Conservation (phyloP, 2,797 vertebrate genomes). For the Sarcoramphus papa region DNA sequence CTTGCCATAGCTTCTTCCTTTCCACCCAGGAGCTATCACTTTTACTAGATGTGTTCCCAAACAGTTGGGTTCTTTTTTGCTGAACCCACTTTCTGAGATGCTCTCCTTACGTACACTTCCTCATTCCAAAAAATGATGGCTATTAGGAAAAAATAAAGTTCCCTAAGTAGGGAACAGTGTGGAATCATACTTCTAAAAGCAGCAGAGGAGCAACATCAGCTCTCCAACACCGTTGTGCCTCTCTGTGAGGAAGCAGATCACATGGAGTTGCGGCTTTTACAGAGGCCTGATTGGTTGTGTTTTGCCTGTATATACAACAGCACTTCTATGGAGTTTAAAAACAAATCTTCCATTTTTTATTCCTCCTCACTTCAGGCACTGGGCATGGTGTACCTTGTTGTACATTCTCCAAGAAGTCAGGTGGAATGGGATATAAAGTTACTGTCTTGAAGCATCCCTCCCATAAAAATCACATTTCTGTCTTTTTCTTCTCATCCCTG, state of each 20-base stretch:
- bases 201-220: background rate
- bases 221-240: background rate
- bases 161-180: background rate
- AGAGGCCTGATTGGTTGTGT: background rate
- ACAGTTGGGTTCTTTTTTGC: background rate
- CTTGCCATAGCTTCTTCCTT: background rate
- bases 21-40: background rate
- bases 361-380: background rate
- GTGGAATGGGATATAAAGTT: background rate
- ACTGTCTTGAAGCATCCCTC: background rate
- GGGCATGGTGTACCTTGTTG: background rate
- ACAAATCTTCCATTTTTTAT: background rate
- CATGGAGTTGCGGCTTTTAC: background rate
- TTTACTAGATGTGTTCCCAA: background rate
- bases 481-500: background rate
- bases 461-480: background rate
- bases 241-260: background rate
- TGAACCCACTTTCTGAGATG: background rate
- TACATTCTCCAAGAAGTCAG: background rate
- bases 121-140: background rate
- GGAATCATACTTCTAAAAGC: background rate
- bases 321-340: background rate
- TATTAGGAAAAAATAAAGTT: background rate
- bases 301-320: background rate
- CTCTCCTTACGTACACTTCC: background rate